phyloP scores from a whole-genome alignment of 1,140 invertebrate genomes.

The Ephestia elutella region DNA sequence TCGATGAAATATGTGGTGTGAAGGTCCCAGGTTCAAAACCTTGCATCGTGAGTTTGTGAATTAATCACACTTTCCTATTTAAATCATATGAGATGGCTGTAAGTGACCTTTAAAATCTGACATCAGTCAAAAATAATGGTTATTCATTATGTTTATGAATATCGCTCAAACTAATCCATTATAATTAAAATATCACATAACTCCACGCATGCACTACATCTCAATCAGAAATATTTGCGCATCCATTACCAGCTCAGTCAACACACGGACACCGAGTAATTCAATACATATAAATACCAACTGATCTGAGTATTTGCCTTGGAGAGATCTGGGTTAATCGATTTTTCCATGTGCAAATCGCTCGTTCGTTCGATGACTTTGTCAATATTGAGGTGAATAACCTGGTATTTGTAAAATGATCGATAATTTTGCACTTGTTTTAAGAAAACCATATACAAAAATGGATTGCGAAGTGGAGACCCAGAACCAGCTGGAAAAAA shows the following conservation, averaged over 20 bases:
- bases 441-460: no score
- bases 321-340: constrained; percentile 18
- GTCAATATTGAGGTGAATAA: background rate
- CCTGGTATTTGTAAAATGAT: background rate
- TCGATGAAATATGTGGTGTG: no score
- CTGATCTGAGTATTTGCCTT: constrained; percentile 13
- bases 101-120: no score
- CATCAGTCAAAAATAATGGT: no score
- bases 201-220: constrained; percentile 5
- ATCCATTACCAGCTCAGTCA: constrained; percentile 4
- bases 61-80: no score
- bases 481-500: no score
- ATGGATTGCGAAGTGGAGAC: no score
- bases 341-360: constrained; percentile 11
- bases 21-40: no score
- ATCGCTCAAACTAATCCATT: background rate
- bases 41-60: no score
- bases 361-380: background rate
- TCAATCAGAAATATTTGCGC: constrained; percentile 7
- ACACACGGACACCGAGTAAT: constrained; percentile 1
- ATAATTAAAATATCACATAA: background rate
- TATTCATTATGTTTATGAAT: no score
- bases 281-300: constrained; percentile 12
- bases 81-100: no score
- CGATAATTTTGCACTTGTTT: background rate